Percentiles rank a stretch among this genome's conserved stretches.
Conservation (phyloP, 2,797 vertebrate species). For the Lepilemur septentrionalis region DNA sequence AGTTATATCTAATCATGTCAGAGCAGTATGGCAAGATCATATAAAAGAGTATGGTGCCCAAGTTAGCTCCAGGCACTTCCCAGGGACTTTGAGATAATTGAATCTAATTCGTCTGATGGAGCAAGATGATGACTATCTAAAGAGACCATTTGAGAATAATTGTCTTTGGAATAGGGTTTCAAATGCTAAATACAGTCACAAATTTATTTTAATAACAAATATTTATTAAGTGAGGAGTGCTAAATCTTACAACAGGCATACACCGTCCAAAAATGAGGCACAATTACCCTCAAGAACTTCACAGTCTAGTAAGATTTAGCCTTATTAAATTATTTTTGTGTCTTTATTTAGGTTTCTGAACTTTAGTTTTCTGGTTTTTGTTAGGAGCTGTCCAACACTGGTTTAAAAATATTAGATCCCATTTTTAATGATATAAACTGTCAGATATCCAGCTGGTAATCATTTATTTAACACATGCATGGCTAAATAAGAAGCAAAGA, state of each 20-base stretch:
- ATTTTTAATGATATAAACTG: conserved; percentile 21
- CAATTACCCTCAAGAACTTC: neutral
- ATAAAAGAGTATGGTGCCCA: neutral
- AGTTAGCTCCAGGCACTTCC: neutral
- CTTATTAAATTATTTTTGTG: neutral
- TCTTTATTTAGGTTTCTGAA: neutral
- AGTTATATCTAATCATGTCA: neutral
- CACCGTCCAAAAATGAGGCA: neutral
- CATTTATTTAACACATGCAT: conserved; percentile 31
- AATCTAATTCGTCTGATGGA: neutral
- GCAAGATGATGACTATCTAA: neutral
- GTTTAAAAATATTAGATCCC: conserved; percentile 8
- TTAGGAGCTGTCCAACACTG: neutral
- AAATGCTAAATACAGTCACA: neutral
- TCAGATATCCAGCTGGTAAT: neutral
- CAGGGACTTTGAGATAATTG: neutral
- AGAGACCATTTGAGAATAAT: neutral
- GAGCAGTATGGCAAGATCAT: neutral
- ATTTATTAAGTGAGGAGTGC: neutral
- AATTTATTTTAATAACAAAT: neutral
- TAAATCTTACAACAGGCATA: neutral
- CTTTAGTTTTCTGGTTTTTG: conserved; percentile 1
- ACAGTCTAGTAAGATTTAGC: neutral
- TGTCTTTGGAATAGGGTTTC: neutral
- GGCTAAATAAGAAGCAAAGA: conserved; percentile 14